phyloP scores from a whole-genome alignment of 1,140 invertebrate genomes.

The Drosophila biarmipes region DNA sequence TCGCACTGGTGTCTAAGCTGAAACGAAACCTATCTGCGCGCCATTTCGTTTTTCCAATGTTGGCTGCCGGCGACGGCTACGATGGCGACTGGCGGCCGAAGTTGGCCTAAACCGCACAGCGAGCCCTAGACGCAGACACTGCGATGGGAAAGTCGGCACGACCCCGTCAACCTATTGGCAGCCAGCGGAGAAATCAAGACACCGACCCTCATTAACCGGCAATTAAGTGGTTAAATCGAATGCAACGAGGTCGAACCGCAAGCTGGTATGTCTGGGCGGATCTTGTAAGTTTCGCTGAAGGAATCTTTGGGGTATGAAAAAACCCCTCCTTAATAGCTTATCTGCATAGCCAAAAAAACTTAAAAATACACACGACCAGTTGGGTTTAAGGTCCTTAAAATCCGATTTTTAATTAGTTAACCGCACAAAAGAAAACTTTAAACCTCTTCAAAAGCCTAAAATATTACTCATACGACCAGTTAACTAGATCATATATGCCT shows the following conservation, averaged over 20 bases:
- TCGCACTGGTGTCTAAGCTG: slow-evolving; percentile 75
- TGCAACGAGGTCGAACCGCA: slow-evolving; percentile 16
- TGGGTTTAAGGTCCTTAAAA: no score
- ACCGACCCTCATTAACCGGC: slow-evolving; percentile 32
- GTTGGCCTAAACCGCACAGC: slow-evolving; percentile 62
- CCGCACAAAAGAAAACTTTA: no score
- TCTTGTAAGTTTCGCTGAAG: neutral
- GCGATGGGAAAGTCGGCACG: slow-evolving; percentile 46
- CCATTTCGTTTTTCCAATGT: slow-evolving; percentile 74
- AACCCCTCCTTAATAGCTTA: no score
- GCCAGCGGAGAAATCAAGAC: slow-evolving; percentile 31
- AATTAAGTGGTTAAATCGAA: slow-evolving; percentile 31
- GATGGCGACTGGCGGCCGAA: slow-evolving; percentile 72
- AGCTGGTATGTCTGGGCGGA: neutral
- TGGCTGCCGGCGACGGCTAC: slow-evolving; percentile 65
- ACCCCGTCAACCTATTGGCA: slow-evolving; percentile 46
- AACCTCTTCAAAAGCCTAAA: neutral
- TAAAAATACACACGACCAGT: no score
- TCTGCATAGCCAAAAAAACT: no score
- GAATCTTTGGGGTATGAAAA: neutral
- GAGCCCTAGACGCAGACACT: slow-evolving; percentile 9
- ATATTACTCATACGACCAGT: slow-evolving; percentile 9
- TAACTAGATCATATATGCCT: neutral
- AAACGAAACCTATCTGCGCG: slow-evolving; percentile 77
- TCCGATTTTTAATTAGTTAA: no score